These are phyloP conservation scores for Hippoglossus hippoglossus DNA, from an alignment of 2,797 vertebrate genomes.

Conservation along the genomic window DNA sequence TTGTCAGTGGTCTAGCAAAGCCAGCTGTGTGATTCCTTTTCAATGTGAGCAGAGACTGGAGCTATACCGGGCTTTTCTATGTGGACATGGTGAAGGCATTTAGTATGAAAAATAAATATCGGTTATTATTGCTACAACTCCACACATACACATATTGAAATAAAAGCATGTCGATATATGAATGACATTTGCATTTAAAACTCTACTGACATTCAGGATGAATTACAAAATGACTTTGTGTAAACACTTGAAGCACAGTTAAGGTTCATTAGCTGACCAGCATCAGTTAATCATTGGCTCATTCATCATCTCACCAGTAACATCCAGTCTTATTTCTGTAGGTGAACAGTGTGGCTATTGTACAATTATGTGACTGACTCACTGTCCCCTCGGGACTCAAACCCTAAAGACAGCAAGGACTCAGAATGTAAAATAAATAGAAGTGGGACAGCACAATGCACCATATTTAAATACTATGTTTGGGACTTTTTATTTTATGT, in stretches of 20 bases:
- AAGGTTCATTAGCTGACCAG: not conserved
- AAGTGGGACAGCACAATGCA: no score
- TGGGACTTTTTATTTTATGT: no score
- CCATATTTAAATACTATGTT: no score
- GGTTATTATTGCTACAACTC: not conserved
- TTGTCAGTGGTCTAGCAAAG: conserved; percentile 36
- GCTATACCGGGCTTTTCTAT: not conserved
- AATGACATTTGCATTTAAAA: not conserved
- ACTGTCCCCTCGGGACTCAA: no score
- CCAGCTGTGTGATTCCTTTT: conserved; percentile 24
- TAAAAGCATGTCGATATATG: conserved; percentile 3
- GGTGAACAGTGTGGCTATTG: no score
- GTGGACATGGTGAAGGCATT: conserved; percentile 7
- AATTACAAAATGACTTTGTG: not conserved
- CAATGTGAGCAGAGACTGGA: conserved; percentile 4
- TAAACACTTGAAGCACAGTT: not conserved
- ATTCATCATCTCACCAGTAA: not conserved
- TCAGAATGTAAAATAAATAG: no score
- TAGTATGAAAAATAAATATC: not conserved
- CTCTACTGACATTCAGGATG: not conserved
- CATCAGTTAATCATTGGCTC: not conserved
- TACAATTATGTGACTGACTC: no score
- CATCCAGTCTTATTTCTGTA: no score
- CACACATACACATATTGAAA: conserved; percentile 1
- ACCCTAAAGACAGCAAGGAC: no score